Conservation (phyloP, 2,113 vertebrate species). For the Chaenogobius annularis region DNA sequence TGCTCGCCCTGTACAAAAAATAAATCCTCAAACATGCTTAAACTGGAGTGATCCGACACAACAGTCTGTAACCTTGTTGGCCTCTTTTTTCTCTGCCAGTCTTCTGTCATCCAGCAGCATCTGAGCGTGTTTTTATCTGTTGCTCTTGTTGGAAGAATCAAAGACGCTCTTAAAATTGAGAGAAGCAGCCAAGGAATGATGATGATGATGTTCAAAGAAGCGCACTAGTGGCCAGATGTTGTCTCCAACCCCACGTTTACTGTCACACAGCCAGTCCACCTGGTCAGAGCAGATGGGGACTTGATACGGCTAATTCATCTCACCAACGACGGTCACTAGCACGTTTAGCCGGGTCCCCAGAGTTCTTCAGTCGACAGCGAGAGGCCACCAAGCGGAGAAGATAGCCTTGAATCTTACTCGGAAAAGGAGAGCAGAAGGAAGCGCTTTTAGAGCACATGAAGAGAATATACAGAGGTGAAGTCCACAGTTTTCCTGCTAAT, state of each 20-base stretch:
- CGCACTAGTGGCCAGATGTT: conserved; percentile 40
- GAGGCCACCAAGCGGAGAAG: conserved; percentile 23
- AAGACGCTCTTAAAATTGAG: not conserved
- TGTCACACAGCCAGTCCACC: conserved; percentile 61
- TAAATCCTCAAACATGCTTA: conserved; percentile 7
- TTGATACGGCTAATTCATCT: conserved; percentile 67
- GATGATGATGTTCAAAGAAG: conserved; percentile 21
- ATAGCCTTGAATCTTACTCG: conserved; percentile 22
- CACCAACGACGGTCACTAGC: conserved; percentile 50
- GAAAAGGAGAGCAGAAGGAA: conserved; percentile 8
- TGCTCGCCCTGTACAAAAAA: not conserved
- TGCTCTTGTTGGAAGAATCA: not conserved
- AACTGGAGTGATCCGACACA: conserved; percentile 24
- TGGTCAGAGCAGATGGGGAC: conserved; percentile 70
- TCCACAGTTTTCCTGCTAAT: conserved; percentile 7
- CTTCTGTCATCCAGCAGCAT: conserved; percentile 3
- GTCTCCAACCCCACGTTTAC: conserved; percentile 19
- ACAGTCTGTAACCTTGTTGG: conserved; percentile 6
- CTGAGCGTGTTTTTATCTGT: conserved; percentile 2
- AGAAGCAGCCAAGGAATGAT: conserved; percentile 17
- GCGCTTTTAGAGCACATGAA: not conserved
- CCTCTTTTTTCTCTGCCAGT: conserved; percentile 12
- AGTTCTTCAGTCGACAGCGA: conserved; percentile 16
- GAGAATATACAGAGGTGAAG: not conserved
- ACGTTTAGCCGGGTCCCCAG: conserved; percentile 56